Percentiles rank a stretch among this genome's conserved stretches.
Evolutionary conservation across 2,113 vertebrate genomes (phyloP).

Genomic region (Gymnobelideus leadbeateri): DNA sequence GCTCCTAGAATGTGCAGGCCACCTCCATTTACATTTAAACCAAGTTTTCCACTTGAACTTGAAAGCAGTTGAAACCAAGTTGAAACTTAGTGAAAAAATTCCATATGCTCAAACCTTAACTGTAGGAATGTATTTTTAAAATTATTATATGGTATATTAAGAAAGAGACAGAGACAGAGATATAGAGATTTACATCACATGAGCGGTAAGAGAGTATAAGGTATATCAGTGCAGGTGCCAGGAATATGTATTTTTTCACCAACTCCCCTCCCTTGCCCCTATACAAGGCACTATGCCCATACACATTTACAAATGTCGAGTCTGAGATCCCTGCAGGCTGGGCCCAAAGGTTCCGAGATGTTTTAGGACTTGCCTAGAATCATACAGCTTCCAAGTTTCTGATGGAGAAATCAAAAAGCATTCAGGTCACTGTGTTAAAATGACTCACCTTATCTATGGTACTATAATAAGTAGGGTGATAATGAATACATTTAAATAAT

Average conservation of each 20-base stretch:
- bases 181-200: neutral
- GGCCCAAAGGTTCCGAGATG: neutral
- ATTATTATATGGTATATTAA: neutral
- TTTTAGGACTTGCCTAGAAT: neutral
- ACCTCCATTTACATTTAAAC: neutral
- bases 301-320: neutral
- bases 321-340: neutral
- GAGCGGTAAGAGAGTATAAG: neutral
- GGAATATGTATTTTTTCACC: neutral
- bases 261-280: neutral
- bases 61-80: neutral
- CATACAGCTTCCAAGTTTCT: neutral
- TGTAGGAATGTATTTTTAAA: neutral
- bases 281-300: neutral
- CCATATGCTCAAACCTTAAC: neutral
- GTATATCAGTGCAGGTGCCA: neutral
- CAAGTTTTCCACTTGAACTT: neutral
- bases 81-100: neutral
- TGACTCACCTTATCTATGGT: neutral
- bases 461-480: neutral
- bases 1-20: neutral
- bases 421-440: neutral
- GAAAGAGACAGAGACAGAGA: neutral
- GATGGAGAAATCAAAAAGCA: neutral
- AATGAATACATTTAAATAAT: too few species aligned